Conservation (phyloP, 2,888 invertebrate genomes). For the Synanthedon formicaeformis region DNA sequence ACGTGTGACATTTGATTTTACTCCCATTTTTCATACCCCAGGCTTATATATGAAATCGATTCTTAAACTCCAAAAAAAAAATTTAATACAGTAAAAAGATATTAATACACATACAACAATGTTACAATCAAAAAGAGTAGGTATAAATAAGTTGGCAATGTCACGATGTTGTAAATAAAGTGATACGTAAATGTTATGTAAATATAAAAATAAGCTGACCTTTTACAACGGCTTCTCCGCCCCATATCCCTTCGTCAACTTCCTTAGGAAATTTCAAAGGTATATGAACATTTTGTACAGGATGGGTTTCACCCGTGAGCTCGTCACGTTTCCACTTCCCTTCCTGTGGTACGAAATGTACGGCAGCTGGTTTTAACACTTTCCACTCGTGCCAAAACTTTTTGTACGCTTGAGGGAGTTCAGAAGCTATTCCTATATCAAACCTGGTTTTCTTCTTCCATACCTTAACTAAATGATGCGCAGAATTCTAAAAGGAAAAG, state of each 20-base stretch:
- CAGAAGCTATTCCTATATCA: slow-evolving; percentile 75
- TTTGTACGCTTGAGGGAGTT: slow-evolving; percentile 83
- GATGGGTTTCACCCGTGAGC: slow-evolving; percentile 77
- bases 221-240: slow-evolving; percentile 93
- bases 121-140: background rate
- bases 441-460: slow-evolving; percentile 67
- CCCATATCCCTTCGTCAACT: slow-evolving; percentile 91
- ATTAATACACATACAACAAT: too few species aligned
- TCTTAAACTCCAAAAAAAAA: too few species aligned
- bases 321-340: slow-evolving; percentile 81
- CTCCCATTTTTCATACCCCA: too few species aligned
- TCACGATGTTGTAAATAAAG: background rate
- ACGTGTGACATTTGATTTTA: too few species aligned
- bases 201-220: slow-evolving; percentile 41
- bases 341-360: slow-evolving; percentile 78
- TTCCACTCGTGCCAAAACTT: slow-evolving; percentile 92
- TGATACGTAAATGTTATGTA: slow-evolving; percentile 8
- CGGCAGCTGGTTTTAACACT: slow-evolving; percentile 71
- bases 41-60: too few species aligned
- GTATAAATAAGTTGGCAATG: background rate
- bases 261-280: slow-evolving; percentile 84
- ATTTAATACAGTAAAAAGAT: too few species aligned
- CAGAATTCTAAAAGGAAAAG: slow-evolving; percentile 46
- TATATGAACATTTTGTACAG: slow-evolving; percentile 81
- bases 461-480: slow-evolving; percentile 58